These are phyloP conservation scores for Drosophila ambigua DNA, from an alignment of 1,140 invertebrate species.

Conservation along the genomic window DNA sequence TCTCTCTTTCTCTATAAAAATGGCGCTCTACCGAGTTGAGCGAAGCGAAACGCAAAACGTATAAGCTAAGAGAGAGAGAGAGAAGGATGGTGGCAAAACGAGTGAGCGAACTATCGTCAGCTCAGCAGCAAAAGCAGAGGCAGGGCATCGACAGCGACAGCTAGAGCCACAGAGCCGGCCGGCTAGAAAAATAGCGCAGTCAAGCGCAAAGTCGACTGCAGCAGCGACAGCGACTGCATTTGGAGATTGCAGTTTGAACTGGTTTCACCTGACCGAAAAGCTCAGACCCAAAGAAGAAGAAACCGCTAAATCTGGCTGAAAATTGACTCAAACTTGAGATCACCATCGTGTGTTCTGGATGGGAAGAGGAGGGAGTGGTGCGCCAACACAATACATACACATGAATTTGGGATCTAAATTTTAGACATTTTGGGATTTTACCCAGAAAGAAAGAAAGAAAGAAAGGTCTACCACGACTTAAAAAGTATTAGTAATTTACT, in stretches of 20 bases:
- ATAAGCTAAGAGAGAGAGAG: neutral
- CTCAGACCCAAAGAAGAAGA: neutral
- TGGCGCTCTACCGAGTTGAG: conserved; percentile 8
- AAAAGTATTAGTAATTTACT: no score
- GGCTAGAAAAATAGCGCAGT: conserved; percentile 55
- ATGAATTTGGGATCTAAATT: no score
- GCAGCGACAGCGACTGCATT: conserved; percentile 46
- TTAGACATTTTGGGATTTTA: no score
- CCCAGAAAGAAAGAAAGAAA: no score
- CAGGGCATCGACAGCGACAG: neutral
- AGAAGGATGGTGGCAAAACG: conserved; percentile 11
- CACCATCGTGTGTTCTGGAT: conserved; percentile 6
- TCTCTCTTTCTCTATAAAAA: no score
- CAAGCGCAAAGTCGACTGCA: conserved; percentile 39
- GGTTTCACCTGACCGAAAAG: conserved; percentile 45
- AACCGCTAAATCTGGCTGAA: conserved; percentile 26
- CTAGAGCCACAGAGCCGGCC: conserved; percentile 55
- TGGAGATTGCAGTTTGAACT: conserved; percentile 60
- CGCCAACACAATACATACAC: no score
- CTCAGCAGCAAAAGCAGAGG: no score
- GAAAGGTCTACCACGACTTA: no score
- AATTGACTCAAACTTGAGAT: conserved; percentile 20
- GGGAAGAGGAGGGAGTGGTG: neutral
- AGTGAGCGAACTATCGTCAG: neutral
- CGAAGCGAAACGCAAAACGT: conserved; percentile 49